Conservation (phyloP, 2,113 vertebrate species). For the Ancistrus triradiatus region DNA sequence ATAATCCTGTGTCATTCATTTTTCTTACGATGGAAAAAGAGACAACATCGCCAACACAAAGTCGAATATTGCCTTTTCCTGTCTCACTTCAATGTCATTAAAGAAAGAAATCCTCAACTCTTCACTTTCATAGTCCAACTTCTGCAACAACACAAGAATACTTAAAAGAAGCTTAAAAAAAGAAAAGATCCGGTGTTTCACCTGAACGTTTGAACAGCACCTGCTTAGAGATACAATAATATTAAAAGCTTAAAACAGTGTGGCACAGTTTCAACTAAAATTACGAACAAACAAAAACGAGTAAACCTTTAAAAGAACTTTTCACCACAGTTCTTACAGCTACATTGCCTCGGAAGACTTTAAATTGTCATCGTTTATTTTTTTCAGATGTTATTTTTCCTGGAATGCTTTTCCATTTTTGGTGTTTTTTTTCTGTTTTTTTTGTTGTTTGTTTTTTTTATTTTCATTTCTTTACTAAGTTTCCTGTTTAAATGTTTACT, state of each 20-base stretch:
- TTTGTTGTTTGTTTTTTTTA: background rate
- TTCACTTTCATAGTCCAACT: conserved; percentile 39
- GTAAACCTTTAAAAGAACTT: conserved; percentile 61
- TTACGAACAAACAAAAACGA: background rate
- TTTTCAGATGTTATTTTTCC: conserved; percentile 46
- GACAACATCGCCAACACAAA: too few species aligned
- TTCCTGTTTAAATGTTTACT: background rate
- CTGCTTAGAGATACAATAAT: conserved; percentile 56
- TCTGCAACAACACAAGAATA: conserved; percentile 33
- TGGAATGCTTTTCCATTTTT: conserved; percentile 68
- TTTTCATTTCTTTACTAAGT: too few species aligned
- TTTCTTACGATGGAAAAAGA: background rate
- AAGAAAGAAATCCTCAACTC: background rate
- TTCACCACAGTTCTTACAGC: conserved; percentile 52
- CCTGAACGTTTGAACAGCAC: conserved; percentile 63
- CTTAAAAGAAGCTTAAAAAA: conserved; percentile 19
- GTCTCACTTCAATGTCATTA: conserved; percentile 50
- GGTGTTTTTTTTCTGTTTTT: conserved; percentile 32
- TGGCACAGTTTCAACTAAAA: conserved; percentile 60
- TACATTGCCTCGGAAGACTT: conserved; percentile 63
- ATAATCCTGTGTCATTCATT: background rate
- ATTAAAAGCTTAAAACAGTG: conserved; percentile 51
- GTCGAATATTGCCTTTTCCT: conserved; percentile 47
- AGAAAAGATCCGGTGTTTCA: conserved; percentile 50
- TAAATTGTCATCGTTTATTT: conserved; percentile 31